phyloP scores from a whole-genome alignment of 2,888 invertebrate species.

The Saturnia japonica region DNA sequence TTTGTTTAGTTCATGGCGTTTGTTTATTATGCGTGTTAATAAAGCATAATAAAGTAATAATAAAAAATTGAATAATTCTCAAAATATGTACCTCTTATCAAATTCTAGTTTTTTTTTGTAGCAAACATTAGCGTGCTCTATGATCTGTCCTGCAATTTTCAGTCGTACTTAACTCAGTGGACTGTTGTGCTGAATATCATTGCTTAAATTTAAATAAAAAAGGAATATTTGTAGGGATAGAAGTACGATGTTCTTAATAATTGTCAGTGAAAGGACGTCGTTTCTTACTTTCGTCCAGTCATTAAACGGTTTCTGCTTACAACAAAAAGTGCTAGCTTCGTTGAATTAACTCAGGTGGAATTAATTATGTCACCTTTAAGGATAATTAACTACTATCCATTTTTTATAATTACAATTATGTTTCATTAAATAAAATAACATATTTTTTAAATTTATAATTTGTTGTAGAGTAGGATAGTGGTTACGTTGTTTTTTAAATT shows the following conservation, averaged over 20 bases:
- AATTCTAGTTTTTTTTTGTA: no score
- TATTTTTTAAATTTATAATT: not conserved
- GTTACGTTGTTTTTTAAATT: no score
- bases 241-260: not conserved
- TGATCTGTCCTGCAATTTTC: no score
- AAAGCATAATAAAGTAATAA: no score
- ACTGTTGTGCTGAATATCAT: not conserved
- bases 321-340: not conserved
- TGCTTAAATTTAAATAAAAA: not conserved
- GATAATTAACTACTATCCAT: not conserved
- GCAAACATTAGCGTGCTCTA: no score
- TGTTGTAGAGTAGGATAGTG: not conserved
- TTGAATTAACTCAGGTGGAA: not conserved
- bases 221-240: not conserved
- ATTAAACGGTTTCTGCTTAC: not conserved
- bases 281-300: not conserved
- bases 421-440: not conserved
- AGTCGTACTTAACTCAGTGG: not conserved
- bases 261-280: not conserved
- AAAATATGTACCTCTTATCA: no score
- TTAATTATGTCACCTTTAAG: constrained; percentile 1
- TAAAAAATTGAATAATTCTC: no score
- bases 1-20: no score
- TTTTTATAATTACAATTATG: not conserved
- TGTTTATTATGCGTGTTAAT: no score